A percentile compares a stretch with the other conserved stretches of the same genome.
Evolutionary conservation across 2,888 invertebrate species (phyloP).

Genomic region (Diarsia dahlii): DNA sequence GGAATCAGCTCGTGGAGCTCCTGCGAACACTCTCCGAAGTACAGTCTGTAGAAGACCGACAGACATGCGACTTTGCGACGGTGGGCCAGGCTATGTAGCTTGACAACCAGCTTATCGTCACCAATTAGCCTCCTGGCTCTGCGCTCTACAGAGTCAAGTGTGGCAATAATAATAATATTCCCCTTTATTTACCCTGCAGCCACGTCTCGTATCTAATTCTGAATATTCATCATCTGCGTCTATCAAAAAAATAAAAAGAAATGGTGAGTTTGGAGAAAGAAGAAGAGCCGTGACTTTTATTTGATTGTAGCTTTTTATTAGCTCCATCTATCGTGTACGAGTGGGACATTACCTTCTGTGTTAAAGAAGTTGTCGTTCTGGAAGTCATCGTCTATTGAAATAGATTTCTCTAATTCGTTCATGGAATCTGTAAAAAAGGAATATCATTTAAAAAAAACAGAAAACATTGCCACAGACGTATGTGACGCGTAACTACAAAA

Average conservation of each 20-base stretch:
- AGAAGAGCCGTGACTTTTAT: no score
- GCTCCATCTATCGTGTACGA: background rate
- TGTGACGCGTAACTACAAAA: no score
- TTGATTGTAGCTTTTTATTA: background rate
- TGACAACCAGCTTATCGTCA: no score
- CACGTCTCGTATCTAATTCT: background rate
- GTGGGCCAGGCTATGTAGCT: no score
- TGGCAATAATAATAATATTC: no score
- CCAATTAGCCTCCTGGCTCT: no score
- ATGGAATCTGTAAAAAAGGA: background rate
- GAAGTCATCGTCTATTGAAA: background rate
- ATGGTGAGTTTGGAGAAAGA: background rate
- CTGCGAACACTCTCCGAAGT: no score
- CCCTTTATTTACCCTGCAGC: background rate
- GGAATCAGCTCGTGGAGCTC: no score
- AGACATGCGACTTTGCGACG: no score
- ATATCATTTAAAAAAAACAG: no score
- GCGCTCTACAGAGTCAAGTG: no score
- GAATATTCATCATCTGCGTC: constrained; percentile 10
- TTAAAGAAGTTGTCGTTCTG: constrained; percentile 10
- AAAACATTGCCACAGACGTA: background rate
- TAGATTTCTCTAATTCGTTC: background rate
- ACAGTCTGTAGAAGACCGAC: no score
- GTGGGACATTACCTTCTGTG: constrained; percentile 33
- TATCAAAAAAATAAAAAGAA: background rate